Percentiles rank a stretch among this genome's conserved stretches.
These are phyloP conservation scores for Trichogramma dendrolimi DNA, from an alignment of 2,888 invertebrate genomes.

Conservation along the genomic window DNA sequence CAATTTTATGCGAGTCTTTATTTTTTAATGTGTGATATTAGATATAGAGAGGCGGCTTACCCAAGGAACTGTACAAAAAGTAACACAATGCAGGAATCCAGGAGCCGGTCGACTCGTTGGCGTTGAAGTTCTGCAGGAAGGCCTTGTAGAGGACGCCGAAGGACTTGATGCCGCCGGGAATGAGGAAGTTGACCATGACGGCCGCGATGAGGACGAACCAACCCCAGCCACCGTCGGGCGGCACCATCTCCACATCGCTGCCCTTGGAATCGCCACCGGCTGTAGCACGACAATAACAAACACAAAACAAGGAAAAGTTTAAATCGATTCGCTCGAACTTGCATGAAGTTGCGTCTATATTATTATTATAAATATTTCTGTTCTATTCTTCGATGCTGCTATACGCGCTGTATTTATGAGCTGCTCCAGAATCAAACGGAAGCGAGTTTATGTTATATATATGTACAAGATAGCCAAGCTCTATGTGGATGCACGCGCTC, in stretches of 20 bases:
- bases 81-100: constrained; percentile 86
- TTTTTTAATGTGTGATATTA: neutral
- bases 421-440: no score
- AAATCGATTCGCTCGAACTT: no score
- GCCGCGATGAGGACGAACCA: constrained; percentile 71
- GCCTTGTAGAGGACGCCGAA: constrained; percentile 82
- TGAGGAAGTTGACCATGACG: constrained; percentile 77
- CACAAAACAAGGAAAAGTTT: no score
- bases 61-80: constrained; percentile 82
- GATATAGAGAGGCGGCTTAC: constrained; percentile 52
- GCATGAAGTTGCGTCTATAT: no score
- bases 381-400: no score
- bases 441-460: no score
- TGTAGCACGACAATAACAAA: no score
- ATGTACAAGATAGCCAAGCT: no score
- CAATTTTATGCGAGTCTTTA: neutral
- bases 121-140: constrained; percentile 73
- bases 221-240: constrained; percentile 83
- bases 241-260: constrained; percentile 68
- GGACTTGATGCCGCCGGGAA: constrained; percentile 83
- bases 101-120: constrained; percentile 69
- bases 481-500: no score
- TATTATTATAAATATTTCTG: no score
- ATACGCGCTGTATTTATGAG: no score
- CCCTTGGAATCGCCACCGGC: no score